These are phyloP conservation scores for Nannospalax galili DNA, from an alignment of 2,113 vertebrate genomes.

Conservation along the genomic window DNA sequence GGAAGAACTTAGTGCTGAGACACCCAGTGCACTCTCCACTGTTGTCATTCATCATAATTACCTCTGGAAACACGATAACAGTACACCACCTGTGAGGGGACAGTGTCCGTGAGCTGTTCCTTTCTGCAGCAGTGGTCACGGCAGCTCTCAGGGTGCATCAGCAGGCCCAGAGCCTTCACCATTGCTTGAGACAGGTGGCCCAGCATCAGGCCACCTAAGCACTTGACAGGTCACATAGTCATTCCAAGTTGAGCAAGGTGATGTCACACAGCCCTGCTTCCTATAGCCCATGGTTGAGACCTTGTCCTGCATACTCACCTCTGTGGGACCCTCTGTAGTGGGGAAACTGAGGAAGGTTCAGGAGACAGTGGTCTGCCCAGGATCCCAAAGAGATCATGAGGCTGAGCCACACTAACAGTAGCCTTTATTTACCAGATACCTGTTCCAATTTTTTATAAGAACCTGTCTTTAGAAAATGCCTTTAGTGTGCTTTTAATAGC, in stretches of 20 bases:
- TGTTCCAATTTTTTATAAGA: background rate
- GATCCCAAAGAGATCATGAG: background rate
- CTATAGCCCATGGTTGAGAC: background rate
- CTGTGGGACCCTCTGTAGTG: background rate
- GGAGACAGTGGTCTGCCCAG: background rate
- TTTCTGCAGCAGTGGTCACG: background rate
- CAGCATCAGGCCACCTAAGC: background rate
- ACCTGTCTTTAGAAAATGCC: background rate
- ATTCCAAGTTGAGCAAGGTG: background rate
- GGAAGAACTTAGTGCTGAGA: background rate
- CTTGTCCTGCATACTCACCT: too few species aligned
- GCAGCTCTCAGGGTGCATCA: background rate
- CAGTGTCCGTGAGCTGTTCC: background rate
- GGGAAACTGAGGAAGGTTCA: background rate
- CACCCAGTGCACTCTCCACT: background rate
- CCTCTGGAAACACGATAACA: background rate
- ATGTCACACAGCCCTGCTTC: background rate
- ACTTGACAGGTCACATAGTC: background rate
- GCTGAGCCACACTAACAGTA: background rate
- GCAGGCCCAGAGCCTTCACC: background rate
- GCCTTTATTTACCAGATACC: background rate
- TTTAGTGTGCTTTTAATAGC: background rate
- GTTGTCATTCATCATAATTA: background rate
- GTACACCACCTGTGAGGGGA: fast-evolving
- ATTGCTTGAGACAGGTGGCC: background rate